Evolutionary conservation across 1,140 invertebrate genomes (phyloP), one percentile per base, ranked within the genome.

Genomic region (Triops cancriformis): DNA sequence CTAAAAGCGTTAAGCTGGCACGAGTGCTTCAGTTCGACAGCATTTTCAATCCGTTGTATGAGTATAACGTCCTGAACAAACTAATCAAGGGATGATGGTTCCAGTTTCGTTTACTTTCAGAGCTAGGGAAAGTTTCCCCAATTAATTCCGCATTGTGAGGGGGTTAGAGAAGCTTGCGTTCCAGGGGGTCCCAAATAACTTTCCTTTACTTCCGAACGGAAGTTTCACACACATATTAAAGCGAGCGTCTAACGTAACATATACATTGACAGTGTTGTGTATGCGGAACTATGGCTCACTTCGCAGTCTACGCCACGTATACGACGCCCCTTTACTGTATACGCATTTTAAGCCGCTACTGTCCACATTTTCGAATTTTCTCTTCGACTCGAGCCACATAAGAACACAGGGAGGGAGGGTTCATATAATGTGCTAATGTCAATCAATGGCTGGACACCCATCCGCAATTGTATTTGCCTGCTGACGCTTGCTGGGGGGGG

Each of bases 171-270:
- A 64, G 51, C 51, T 64, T 64, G 51, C 51, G 6, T 64, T 64
- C 51, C 51, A 64, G 51, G 51, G 51, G 51, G 51, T 64, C 51
- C 18, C 51, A 64, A 64, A 64, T 64, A 64, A 64, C 51, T 64
- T 64, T 64, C 51, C 51, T 64, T 64, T 64, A 64, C 51, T 64
- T 64, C 51, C 51, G 51, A 64, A 64, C 51, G 51, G 51, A 64
- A 64, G 51, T 64, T 64, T 64, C 51, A 64, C 51, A 64, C 51
- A 64, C 51, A 64, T 64, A 64, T 64, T 64, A 64, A 64, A 64
- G 51, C 51, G 51, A 64, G 51, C 51, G 23, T 64, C 14, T 64
- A 64, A 64, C 51, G 51, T 64, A 64, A 64, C 51, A 23, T 64
- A 64, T 64, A 64, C 51, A 23, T 64, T 64, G 51, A n/a, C 14